A percentile compares a stretch with the other conserved stretches of the same genome.
phyloP scores from a whole-genome alignment of 2,888 invertebrate species.

The Mythimna lalbum region DNA sequence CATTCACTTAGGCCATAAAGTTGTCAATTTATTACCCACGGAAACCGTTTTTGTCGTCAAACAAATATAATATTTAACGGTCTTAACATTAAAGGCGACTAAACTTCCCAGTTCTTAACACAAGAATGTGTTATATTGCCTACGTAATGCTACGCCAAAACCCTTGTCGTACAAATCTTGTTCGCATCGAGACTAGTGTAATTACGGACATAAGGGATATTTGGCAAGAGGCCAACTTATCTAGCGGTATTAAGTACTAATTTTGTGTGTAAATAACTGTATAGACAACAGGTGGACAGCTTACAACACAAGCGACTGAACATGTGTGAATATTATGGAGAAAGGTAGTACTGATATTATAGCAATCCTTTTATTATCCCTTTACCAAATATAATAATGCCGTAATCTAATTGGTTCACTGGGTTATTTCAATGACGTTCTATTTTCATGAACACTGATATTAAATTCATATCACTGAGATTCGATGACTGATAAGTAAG shows the following conservation, averaged over 20 bases:
- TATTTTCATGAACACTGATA: neutral
- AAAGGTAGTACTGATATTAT: neutral
- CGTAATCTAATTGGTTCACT: no score
- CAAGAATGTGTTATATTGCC: neutral
- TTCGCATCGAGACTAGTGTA: slow-evolving; percentile 21
- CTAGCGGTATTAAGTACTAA: slow-evolving; percentile 11
- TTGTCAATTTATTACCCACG: slow-evolving; percentile 34
- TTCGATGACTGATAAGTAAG: slow-evolving; percentile 2
- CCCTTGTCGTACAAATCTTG: slow-evolving; percentile 28
- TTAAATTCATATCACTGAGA: neutral
- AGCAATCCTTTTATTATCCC: neutral
- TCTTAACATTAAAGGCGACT: neutral
- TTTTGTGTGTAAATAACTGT: slow-evolving; percentile 1
- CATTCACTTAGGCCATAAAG: neutral
- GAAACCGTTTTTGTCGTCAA: slow-evolving; percentile 15
- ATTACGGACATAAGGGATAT: slow-evolving; percentile 19
- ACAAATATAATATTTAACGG: slow-evolving; percentile 8
- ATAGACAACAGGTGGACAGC: slow-evolving; percentile 9
- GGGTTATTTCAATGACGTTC: no score
- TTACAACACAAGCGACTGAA: neutral
- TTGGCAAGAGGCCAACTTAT: slow-evolving; percentile 45
- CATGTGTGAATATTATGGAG: neutral
- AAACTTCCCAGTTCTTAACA: neutral
- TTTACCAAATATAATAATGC: neutral
- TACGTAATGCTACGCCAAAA: slow-evolving; percentile 12